Conservation (phyloP, 2,888 invertebrate species). For the Cordylochernes scorpioides region DNA sequence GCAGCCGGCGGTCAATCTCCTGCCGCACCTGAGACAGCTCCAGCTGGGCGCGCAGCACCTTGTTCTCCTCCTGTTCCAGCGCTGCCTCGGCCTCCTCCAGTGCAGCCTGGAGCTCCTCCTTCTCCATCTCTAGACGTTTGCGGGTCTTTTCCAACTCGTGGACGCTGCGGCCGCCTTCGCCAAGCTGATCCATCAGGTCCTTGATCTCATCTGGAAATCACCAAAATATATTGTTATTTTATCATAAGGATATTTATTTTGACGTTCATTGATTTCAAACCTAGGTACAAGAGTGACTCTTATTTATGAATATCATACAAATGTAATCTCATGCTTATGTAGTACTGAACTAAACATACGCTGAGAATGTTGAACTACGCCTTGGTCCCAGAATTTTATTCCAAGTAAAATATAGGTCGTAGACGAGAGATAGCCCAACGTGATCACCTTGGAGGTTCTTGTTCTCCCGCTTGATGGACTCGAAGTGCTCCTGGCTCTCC, state of each 20-base stretch:
- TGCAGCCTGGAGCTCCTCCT: conserved; percentile 96
- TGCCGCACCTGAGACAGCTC: conserved; percentile 94
- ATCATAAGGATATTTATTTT: conserved; percentile 1
- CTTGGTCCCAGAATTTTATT: no score
- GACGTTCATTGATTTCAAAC: no score
- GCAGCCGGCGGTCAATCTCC: conserved; percentile 96
- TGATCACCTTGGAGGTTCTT: conserved; percentile 66
- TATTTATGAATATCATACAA: no score
- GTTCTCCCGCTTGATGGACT: conserved; percentile 94
- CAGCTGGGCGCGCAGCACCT: conserved; percentile 70
- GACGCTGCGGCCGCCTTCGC: conserved; percentile 96
- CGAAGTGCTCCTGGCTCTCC: conserved; percentile 87
- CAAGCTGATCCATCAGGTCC: conserved; percentile 94
- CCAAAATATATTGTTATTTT: no score
- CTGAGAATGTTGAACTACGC: no score
- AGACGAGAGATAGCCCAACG: no score
- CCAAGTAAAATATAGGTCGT: no score
- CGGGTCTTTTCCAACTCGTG: conserved; percentile 97
- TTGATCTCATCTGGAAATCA: conserved; percentile 69
- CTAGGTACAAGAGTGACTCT: no score
- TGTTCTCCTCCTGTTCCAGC: conserved; percentile 98
- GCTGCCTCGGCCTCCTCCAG: conserved; percentile 97
- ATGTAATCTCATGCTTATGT: no score
- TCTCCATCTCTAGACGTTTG: conserved; percentile 93
- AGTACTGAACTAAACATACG: no score